Percentiles rank a stretch among this genome's conserved stretches.
Conservation (phyloP, 1,140 invertebrate genomes). For the Gryllus bimaculatus region DNA sequence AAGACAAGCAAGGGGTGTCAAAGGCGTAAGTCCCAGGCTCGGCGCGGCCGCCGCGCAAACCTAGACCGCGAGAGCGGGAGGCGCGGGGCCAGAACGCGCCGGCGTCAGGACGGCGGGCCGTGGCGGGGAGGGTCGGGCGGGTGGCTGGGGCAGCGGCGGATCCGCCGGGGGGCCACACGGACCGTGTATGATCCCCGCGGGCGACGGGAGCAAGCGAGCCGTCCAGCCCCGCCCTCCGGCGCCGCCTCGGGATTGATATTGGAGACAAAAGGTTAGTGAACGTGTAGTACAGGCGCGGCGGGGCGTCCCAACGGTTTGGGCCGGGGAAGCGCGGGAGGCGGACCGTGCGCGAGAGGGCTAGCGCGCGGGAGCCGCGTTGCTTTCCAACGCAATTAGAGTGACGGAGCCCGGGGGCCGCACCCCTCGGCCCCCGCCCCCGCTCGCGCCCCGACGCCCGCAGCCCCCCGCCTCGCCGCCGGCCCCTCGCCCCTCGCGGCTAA, state of each 20-base stretch:
- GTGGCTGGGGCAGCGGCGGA: no score
- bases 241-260: neutral
- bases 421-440: no score
- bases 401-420: neutral
- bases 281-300: neutral
- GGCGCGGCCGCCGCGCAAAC: no score
- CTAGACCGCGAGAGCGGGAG: no score
- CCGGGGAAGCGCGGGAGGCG: no score
- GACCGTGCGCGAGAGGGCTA: neutral
- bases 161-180: neutral
- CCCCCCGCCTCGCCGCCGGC: neutral
- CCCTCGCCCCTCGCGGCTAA: neutral
- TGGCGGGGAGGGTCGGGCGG: no score
- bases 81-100: no score
- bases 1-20: neutral
- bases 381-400: conserved; percentile 1
- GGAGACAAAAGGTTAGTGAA: neutral
- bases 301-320: no score
- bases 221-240: no score
- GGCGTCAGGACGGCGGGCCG: no score
- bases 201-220: neutral
- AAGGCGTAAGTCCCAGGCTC: neutral
- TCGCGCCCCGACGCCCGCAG: no score
- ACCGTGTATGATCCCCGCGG: neutral
- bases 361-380: neutral